Percentiles rank a stretch among this genome's conserved stretches.
Evolutionary conservation across 1,140 invertebrate species (phyloP).

Genomic region (Drosophila insularis): DNA sequence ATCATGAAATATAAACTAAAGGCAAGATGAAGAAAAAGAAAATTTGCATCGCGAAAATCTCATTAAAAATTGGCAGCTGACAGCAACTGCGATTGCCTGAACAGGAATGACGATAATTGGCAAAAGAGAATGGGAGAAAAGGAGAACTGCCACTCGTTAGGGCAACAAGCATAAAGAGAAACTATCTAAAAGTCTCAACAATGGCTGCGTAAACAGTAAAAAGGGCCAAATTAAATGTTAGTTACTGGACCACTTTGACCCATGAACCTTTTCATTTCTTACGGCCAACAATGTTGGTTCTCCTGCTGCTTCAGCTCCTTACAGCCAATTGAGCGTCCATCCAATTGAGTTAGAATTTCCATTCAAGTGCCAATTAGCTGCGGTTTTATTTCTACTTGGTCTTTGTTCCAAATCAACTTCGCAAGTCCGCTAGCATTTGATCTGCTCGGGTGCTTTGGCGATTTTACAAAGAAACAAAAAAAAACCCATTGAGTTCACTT

Average conservation of each 20-base stretch:
- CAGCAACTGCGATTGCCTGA: not conserved
- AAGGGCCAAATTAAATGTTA: constrained; percentile 45
- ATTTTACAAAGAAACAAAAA: not conserved
- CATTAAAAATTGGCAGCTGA: constrained; percentile 12
- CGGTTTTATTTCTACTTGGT: constrained; percentile 38
- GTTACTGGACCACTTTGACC: constrained; percentile 6
- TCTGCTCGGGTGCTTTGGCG: not conserved
- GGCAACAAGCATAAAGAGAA: not conserved
- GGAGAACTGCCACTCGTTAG: not conserved
- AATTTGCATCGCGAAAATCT: not conserved
- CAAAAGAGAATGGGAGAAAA: not conserved
- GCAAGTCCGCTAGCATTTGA: not conserved
- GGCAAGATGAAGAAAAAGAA: not conserved
- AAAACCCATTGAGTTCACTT: not conserved
- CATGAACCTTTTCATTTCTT: not conserved
- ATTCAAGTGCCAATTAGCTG: constrained; percentile 70
- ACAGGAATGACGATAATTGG: not conserved
- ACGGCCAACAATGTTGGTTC: not conserved
- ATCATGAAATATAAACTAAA: constrained; percentile 7
- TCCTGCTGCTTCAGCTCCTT: constrained; percentile 12
- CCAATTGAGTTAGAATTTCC: constrained; percentile 58
- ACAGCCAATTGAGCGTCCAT: constrained; percentile 23
- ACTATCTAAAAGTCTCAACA: constrained; percentile 24
- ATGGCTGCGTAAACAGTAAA: constrained; percentile 42
- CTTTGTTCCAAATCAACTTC: constrained; percentile 42